Evolutionary conservation across 1,140 invertebrate species (phyloP), one percentile per base, ranked within the genome.

Genomic region (Drosophila ironensis): DNA sequence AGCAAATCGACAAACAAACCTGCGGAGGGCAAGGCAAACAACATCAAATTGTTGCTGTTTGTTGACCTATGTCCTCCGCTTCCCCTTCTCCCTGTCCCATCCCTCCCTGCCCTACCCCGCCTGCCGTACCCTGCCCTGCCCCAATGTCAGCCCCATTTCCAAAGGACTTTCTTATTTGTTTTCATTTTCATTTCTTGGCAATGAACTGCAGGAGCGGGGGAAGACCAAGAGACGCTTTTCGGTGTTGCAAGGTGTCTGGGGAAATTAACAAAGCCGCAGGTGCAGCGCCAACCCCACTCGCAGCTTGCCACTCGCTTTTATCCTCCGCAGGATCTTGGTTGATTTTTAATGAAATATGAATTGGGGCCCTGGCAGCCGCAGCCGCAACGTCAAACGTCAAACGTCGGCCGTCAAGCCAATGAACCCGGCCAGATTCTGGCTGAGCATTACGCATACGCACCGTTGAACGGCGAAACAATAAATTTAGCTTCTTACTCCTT

Each of bases 281-380:
- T 84, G 66, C 41, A 61, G 12, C 5, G 3, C 52, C 50, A 2
- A 7, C 14, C 24, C 44, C 11, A 4, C 14, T 6, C 30, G 4
- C n/a, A 12, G 9, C 7, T n/a, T 5, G 7, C 11, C 1, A 2
- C n/a, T n/a, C 17, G 5, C 14, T 14, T 14, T 37, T 16, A 37
- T 37, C 22, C 24, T 41, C 4, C 22, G 17, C 11, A 12, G 6
- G 56, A 33, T 52, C 25, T 44, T 33, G 14, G 56, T 20, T 71
- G 67, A 81, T 81, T 75, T 82, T 72, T 84, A 73, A 77, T 69
- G 68, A 82, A 82, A 81, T 84, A 81, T 81, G 78, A 77, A 75
- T 72, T 44, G 44, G 38, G 20, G 37, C n/a, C 30, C n/a, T n/a
- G n/a, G n/a, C n/a, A n/a, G n/a, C n/a, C 2, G 16, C 6, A 37